Conservation (phyloP, 2,888 invertebrate genomes). For the Lasioglossum marginatum region DNA sequence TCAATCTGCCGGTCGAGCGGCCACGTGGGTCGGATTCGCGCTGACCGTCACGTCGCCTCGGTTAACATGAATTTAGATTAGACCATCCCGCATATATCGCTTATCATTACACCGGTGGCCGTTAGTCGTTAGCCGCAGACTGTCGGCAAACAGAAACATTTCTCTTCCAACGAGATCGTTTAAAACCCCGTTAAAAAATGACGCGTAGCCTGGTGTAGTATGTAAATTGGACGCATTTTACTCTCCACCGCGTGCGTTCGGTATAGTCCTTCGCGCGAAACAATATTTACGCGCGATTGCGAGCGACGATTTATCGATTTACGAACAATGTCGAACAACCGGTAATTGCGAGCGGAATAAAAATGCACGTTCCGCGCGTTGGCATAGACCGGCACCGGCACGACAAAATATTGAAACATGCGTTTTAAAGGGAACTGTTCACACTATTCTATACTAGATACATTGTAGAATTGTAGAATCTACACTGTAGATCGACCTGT, state of each 20-base stretch:
- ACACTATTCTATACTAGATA: no score
- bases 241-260: background rate
- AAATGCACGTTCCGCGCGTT: background rate
- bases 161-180: background rate
- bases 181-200: background rate
- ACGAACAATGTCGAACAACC: no score
- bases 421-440: no score
- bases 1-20: background rate
- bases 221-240: background rate
- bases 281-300: background rate
- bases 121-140: background rate
- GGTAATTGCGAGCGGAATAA: background rate
- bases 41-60: background rate
- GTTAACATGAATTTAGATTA: background rate
- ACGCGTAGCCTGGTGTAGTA: background rate
- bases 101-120: background rate
- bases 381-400: no score
- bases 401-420: no score
- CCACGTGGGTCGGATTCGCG: conserved; percentile 34
- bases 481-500: no score
- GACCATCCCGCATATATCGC: background rate
- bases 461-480: no score
- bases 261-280: background rate
- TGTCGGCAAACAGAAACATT: background rate
- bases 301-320: background rate